Conservation (phyloP, 1,140 invertebrate species). For the Macrosteles quadrilineatus region DNA sequence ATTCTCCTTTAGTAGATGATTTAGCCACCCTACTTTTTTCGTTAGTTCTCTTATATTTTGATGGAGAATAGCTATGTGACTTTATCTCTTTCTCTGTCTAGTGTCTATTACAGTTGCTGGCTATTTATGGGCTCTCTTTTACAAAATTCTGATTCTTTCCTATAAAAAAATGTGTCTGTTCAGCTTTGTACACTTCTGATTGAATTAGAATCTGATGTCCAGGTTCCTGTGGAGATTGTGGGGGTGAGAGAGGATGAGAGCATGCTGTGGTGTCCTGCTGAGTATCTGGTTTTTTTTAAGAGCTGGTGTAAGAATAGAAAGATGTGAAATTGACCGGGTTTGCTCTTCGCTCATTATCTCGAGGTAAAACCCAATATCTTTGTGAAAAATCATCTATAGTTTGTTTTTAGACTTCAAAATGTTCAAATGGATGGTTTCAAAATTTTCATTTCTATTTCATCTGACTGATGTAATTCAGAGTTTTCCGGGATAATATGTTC, state of each 20-base stretch:
- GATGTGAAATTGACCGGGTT: too few species aligned
- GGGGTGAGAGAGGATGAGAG: neutral
- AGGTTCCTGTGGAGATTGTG: neutral
- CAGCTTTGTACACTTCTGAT: neutral
- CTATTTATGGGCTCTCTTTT: neutral
- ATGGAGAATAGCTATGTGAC: neutral
- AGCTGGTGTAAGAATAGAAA: too few species aligned
- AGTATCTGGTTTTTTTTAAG: too few species aligned
- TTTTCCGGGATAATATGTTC: neutral
- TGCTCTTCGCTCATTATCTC: too few species aligned
- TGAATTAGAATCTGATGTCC: neutral
- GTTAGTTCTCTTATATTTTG: neutral
- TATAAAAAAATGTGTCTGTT: neutral
- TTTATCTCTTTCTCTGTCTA: neutral
- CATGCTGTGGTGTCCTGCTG: neutral
- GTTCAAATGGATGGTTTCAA: too few species aligned
- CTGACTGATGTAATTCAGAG: too few species aligned
- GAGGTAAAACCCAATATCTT: too few species aligned
- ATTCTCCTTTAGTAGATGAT: neutral
- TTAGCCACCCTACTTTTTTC: neutral
- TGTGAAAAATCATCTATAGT: too few species aligned
- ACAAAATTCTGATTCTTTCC: too few species aligned
- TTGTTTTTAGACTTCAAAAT: too few species aligned
- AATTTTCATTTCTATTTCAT: too few species aligned
- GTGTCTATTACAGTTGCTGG: neutral